phyloP scores from a whole-genome alignment of 35 echinoderm and acorn worm genomes.

The Lytechinus variegatus region DNA sequence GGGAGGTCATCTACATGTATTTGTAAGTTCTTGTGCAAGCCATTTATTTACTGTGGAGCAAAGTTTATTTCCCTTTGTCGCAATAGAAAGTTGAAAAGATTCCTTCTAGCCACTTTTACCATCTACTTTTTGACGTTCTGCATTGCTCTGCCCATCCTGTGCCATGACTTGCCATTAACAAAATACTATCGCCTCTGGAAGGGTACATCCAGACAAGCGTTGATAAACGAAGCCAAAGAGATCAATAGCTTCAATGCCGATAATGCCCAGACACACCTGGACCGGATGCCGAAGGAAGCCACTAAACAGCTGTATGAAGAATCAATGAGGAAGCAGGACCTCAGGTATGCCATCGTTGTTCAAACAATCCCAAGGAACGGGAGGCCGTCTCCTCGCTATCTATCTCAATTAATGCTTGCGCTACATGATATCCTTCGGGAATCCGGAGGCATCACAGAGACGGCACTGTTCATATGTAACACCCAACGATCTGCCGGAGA shows the following conservation, averaged over 20 bases:
- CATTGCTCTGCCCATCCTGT: slow-evolving; percentile 58
- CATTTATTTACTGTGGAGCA: neutral
- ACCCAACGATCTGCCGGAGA: slow-evolving; percentile 37
- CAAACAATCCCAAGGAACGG: slow-evolving; percentile 50
- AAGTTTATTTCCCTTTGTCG: neutral
- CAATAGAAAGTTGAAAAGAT: neutral
- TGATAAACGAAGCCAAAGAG: slow-evolving; percentile 27
- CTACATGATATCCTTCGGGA: slow-evolving; percentile 53
- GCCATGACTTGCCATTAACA: slow-evolving; percentile 63
- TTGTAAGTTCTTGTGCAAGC: neutral
- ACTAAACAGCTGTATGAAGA: slow-evolving; percentile 52
- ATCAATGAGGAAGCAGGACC: neutral
- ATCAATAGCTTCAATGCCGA: slow-evolving; percentile 55
- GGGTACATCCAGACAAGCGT: neutral
- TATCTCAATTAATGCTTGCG: slow-evolving; percentile 73
- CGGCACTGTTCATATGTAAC: slow-evolving; percentile 81
- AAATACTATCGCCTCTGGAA: slow-evolving; percentile 52
- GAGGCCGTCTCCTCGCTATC: slow-evolving; percentile 55
- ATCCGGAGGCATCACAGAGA: slow-evolving; percentile 13
- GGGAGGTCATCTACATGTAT: neutral
- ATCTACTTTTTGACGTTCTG: slow-evolving; percentile 59
- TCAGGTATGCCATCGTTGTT: slow-evolving; percentile 76
- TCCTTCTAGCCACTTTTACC: neutral
- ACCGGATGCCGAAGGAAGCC: neutral
- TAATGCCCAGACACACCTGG: slow-evolving; percentile 55